Evolutionary conservation across 2,888 invertebrate species (phyloP).

Genomic region (Nemurella pictetii): DNA sequence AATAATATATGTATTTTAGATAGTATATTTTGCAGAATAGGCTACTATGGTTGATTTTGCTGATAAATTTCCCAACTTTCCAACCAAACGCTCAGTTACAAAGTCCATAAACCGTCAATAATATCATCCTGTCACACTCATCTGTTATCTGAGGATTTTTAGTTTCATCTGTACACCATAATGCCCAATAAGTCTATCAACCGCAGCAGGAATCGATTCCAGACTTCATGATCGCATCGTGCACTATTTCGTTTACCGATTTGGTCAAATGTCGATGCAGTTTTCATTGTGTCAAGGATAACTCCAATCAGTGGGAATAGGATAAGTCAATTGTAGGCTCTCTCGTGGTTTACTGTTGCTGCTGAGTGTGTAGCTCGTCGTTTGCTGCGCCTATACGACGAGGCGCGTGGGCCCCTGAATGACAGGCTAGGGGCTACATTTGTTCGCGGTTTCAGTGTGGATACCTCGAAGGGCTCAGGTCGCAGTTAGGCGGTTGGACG

Average conservation of each 20-base stretch:
- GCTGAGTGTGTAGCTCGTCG: not conserved
- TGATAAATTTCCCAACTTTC: too few species aligned
- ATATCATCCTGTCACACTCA: too few species aligned
- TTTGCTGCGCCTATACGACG: too few species aligned
- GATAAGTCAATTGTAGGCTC: not conserved
- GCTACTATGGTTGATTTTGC: too few species aligned
- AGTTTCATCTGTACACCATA: too few species aligned
- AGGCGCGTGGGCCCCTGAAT: not conserved
- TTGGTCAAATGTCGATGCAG: not conserved
- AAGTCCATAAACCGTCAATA: too few species aligned
- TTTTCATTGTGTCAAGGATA: not conserved
- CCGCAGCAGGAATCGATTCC: too few species aligned
- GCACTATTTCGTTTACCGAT: too few species aligned
- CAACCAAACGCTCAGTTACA: too few species aligned
- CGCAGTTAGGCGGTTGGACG: conserved; percentile 94
- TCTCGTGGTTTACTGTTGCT: not conserved
- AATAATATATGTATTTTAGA: not conserved
- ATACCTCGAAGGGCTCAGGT: conserved; percentile 91
- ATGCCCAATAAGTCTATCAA: too few species aligned
- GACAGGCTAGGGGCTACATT: not conserved
- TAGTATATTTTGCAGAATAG: not conserved
- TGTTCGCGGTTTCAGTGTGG: conserved; percentile 71
- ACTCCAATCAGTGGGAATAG: not conserved
- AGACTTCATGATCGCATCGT: too few species aligned
- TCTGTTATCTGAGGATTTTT: too few species aligned